phyloP scores from a whole-genome alignment of 2,113 vertebrate species.

The Pipa parva region DNA sequence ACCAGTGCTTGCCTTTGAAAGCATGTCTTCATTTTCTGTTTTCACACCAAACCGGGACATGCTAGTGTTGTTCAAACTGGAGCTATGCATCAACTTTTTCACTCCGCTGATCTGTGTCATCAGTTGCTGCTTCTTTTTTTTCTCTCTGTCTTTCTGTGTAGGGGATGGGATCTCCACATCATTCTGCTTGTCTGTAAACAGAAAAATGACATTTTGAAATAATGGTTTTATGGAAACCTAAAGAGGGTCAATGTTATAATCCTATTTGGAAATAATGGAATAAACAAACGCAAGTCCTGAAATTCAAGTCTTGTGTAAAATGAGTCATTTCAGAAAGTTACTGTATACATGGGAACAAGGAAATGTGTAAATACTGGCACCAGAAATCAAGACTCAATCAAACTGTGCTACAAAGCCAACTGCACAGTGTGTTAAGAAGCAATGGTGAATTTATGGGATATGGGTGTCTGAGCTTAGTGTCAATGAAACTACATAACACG shows the following conservation, averaged over 20 bases:
- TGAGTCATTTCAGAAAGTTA: too few relatives aligned
- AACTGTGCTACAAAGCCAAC: too few relatives aligned
- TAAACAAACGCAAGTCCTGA: too few relatives aligned
- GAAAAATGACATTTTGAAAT: background rate
- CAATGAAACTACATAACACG: too few relatives aligned
- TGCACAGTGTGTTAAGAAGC: too few relatives aligned
- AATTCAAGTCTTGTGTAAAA: too few relatives aligned
- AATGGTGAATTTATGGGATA: too few relatives aligned
- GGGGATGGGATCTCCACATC: constrained; percentile 94
- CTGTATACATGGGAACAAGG: too few relatives aligned
- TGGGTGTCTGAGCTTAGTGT: too few relatives aligned
- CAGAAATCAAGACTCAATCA: too few relatives aligned
- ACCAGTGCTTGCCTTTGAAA: constrained; percentile 76
- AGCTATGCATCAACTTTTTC: constrained; percentile 85
- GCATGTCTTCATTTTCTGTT: constrained; percentile 88
- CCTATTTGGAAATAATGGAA: background rate
- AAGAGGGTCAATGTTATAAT: background rate
- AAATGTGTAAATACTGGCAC: too few relatives aligned
- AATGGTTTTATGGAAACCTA: background rate
- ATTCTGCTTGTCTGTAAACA: constrained; percentile 88
- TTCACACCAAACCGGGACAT: constrained; percentile 89
- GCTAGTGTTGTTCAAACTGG: constrained; percentile 77
- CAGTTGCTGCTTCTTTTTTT: constrained; percentile 88
- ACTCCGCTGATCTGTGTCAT: constrained; percentile 96
- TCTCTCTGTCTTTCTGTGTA: constrained; percentile 87